Conservation (phyloP, 2,797 vertebrate genomes). For the Anguilla obscura region DNA sequence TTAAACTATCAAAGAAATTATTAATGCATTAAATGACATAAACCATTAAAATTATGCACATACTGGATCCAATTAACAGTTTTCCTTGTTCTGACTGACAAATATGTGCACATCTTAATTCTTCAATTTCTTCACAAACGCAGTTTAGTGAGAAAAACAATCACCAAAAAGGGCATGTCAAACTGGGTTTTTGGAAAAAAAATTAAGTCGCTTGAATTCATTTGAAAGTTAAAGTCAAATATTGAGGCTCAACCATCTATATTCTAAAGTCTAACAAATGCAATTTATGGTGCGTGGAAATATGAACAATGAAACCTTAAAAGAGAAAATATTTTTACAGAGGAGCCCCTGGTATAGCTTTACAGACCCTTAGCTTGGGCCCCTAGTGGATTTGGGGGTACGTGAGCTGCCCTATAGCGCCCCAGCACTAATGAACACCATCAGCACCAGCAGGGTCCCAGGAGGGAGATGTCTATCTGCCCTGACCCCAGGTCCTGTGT, state of each 20-base stretch:
- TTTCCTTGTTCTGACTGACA: too few species aligned
- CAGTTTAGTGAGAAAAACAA: background rate
- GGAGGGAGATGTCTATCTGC: too few species aligned
- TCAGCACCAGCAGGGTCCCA: background rate
- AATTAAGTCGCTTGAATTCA: background rate
- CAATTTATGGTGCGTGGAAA: too few species aligned
- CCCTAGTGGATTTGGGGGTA: background rate
- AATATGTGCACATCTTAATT: background rate
- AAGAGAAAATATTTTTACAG: background rate
- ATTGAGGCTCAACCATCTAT: background rate
- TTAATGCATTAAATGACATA: background rate
- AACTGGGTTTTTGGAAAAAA: background rate
- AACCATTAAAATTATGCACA: background rate
- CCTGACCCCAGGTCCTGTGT: background rate
- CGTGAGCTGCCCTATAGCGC: background rate
- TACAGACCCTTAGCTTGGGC: background rate
- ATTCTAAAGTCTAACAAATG: too few species aligned
- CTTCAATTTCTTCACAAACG: background rate
- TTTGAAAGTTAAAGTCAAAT: background rate
- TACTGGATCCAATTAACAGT: background rate
- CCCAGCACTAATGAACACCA: background rate
- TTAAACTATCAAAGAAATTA: too few species aligned
- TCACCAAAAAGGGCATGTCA: background rate
- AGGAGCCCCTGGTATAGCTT: background rate
- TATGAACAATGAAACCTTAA: background rate